Base-by-base conservation (phyloP, 1,140 invertebrate species). In the Diabrotica virgifera region DNA sequence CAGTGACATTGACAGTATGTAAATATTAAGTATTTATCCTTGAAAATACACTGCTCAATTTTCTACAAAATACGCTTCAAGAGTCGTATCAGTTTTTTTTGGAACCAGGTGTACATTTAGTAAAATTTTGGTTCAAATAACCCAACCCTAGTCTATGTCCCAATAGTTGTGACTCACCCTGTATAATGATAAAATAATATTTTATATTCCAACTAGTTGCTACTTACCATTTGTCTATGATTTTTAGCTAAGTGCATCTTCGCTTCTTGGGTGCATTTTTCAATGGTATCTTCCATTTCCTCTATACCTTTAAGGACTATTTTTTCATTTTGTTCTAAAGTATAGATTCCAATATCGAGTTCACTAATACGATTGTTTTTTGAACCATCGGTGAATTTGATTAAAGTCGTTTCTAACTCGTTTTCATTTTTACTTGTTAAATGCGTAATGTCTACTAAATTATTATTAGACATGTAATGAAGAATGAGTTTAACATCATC, bases 311-410 rank as follows among this genome's bases (percentile, higher is more conserved):
- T 74, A n/a, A 66, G 66, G 6, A 81, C 64, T 0, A 72, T 55
- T 59, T 74, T 72, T 71, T 81, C 79, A 61, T 79, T 77, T 61
- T 76, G 60, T 69, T 78, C 69, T 36, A 82, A 67, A 46, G 66
- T 75, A 69, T 76, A 76, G 24, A 78, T 67, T 37, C 71, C 73
- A 8, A 74, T 55, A 72, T 80, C 79, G 5, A 74, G 55, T 62
- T 79, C 77, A 54, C 66, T 72, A 54, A 76, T 72, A n/a, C 62
- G 56, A 24, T 62, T 53, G 10, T 64, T 40, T 65, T 63, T 61
- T 13, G 71, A 57, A n/a, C 10, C 51, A 65, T 74, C 61, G 7
- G 68, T 60, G 56, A 78, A 60, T 73, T 78, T 78, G n/a, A 78
- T 40, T 50, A 78, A 38, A 12, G 71, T 61, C n/a, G 67, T 70